A percentile compares a stretch with the other conserved stretches of the same genome.
Evolutionary conservation across 2,797 vertebrate genomes (phyloP).

Genomic region (Tapirus indicus): DNA sequence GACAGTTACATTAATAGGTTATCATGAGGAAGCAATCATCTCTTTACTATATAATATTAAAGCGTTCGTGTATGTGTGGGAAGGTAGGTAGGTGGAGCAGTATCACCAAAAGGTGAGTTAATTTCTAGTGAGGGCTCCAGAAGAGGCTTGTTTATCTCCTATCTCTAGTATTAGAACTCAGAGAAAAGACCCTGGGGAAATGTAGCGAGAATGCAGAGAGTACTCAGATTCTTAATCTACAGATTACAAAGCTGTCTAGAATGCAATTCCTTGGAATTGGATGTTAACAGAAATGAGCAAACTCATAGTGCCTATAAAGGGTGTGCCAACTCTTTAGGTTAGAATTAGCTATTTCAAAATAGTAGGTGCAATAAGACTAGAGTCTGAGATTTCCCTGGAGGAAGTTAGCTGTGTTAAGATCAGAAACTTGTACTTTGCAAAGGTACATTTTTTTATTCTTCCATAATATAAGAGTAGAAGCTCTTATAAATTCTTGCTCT

Average conservation of each 20-base stretch:
- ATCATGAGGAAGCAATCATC: background rate
- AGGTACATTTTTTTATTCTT: background rate
- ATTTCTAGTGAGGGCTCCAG: background rate
- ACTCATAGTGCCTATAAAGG: background rate
- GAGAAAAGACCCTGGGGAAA: background rate
- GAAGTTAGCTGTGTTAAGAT: slow-evolving; percentile 43
- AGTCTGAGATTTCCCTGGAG: background rate
- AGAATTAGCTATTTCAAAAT: slow-evolving; percentile 37
- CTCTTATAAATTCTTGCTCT: background rate
- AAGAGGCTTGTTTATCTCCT: background rate
- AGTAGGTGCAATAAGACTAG: background rate
- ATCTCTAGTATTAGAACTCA: background rate
- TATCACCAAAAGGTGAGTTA: background rate
- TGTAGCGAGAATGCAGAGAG: background rate
- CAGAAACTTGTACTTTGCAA: slow-evolving; percentile 28
- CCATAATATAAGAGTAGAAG: background rate
- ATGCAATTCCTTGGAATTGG: background rate
- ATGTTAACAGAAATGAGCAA: slow-evolving; percentile 12
- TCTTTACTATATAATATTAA: slow-evolving; percentile 29
- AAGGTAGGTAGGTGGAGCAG: background rate
- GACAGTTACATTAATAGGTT: background rate
- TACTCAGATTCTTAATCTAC: slow-evolving; percentile 15
- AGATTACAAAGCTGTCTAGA: background rate
- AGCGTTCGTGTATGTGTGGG: background rate
- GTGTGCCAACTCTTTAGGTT: background rate